Evolutionary conservation across 2,797 vertebrate species (phyloP).

Genomic region (Bufotes viridis): DNA sequence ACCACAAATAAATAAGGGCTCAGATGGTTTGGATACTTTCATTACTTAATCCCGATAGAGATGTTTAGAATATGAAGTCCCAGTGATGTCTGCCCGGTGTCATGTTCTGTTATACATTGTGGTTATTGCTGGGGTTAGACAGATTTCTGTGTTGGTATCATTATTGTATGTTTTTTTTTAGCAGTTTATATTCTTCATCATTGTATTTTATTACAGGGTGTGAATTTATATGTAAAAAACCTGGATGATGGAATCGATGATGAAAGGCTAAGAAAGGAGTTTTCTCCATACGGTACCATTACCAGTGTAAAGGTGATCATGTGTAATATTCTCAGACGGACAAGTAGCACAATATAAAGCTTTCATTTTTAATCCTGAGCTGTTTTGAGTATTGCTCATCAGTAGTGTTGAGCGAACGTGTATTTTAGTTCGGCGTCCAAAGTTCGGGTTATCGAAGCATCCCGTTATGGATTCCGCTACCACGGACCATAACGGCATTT

Average conservation of each 20-base stretch:
- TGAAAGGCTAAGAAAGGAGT: conserved; percentile 89
- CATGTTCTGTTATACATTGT: neutral
- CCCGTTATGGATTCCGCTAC: no score
- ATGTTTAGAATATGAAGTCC: no score
- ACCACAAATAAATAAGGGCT: no score
- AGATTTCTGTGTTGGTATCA: neutral
- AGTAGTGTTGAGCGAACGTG: no score
- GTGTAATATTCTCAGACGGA: neutral
- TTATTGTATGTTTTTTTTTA: neutral
- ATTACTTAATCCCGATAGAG: no score
- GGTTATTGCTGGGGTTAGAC: neutral
- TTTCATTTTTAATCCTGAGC: neutral
- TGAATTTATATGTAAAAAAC: conserved; percentile 98
- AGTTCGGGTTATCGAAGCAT: no score
- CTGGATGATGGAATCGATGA: conserved; percentile 92
- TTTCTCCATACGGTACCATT: conserved; percentile 92
- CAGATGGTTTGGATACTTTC: no score
- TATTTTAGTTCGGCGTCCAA: no score
- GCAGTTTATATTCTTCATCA: neutral
- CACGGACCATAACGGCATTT: no score
- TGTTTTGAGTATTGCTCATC: no score
- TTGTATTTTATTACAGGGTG: conserved; percentile 79
- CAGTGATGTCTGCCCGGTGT: no score
- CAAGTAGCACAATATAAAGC: neutral
- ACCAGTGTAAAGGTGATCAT: conserved; percentile 88